phyloP scores from a whole-genome alignment of 2,113 vertebrate genomes.

The Heliornis fulica region DNA sequence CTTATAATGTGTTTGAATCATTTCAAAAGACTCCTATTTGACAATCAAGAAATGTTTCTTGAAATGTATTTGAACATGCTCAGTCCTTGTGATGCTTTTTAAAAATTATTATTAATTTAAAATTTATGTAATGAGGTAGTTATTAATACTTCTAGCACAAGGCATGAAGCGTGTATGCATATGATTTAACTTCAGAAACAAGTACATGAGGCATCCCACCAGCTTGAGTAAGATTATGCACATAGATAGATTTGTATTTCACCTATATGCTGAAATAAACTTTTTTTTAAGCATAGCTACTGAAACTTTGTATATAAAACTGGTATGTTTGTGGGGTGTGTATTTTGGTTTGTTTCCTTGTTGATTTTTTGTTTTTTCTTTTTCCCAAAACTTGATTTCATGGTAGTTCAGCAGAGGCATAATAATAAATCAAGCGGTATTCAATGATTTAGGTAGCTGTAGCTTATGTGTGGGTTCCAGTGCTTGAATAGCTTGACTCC shows the following conservation, averaged over 20 bases:
- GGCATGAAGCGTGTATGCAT: fast-evolving
- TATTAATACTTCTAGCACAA: background rate
- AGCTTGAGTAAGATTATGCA: background rate
- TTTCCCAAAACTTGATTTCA: background rate
- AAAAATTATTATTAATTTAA: background rate
- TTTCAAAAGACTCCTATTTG: background rate
- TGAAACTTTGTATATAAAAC: background rate
- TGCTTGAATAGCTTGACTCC: background rate
- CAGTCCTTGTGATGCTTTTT: fast-evolving
- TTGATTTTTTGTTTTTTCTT: background rate
- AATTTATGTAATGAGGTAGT: background rate
- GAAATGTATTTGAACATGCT: fast-evolving
- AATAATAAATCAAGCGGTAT: background rate
- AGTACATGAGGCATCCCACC: background rate
- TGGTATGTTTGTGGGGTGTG: background rate
- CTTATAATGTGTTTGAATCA: background rate
- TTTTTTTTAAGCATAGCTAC: background rate
- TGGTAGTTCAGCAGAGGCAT: background rate
- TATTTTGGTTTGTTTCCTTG: too few relatives aligned
- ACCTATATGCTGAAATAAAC: background rate
- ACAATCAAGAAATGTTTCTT: background rate
- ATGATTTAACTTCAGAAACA: background rate
- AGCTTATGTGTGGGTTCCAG: background rate
- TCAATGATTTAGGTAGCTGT: background rate
- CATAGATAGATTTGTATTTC: background rate